A percentile compares a stretch with the other conserved stretches of the same genome.
phyloP scores from a whole-genome alignment of 2,797 vertebrate species.

The Anguilla obscura region DNA sequence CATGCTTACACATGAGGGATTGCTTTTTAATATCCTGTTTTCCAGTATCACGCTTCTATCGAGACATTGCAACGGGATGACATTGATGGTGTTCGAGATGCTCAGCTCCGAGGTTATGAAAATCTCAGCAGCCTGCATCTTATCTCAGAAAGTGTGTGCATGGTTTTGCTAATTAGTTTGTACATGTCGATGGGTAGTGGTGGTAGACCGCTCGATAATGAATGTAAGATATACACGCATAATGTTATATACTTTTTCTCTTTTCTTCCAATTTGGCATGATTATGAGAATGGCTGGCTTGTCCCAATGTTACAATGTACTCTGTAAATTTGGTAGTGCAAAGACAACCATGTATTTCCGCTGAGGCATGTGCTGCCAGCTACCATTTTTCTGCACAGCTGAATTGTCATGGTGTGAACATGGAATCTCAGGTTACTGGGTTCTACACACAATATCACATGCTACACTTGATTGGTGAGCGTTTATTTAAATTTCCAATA shows the following conservation, averaged over 20 bases:
- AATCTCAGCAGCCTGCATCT: slow-evolving; percentile 29
- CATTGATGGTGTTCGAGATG: slow-evolving; percentile 40
- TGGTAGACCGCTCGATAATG: not conserved
- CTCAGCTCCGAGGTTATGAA: slow-evolving; percentile 39
- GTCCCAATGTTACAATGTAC: not conserved
- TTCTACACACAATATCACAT: not conserved
- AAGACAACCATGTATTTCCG: not conserved
- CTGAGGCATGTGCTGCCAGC: not conserved
- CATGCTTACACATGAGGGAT: slow-evolving; percentile 47
- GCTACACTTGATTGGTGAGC: not conserved
- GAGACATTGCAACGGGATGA: slow-evolving; percentile 19
- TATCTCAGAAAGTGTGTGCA: slow-evolving; percentile 22
- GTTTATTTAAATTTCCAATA: not conserved
- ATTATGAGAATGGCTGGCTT: not conserved
- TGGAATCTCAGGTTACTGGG: not conserved
- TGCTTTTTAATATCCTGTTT: slow-evolving; percentile 52
- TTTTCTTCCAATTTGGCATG: not conserved
- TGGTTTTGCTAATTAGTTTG: slow-evolving; percentile 45
- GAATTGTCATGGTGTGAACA: not conserved
- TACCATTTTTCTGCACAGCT: not conserved
- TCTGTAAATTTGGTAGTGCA: not conserved
- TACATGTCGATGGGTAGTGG: not conserved
- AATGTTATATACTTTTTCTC: not conserved
- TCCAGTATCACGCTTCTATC: slow-evolving; percentile 17
- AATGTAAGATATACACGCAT: not conserved